phyloP scores from a whole-genome alignment of 2,797 vertebrate species.

The Cyclura pinguis region DNA sequence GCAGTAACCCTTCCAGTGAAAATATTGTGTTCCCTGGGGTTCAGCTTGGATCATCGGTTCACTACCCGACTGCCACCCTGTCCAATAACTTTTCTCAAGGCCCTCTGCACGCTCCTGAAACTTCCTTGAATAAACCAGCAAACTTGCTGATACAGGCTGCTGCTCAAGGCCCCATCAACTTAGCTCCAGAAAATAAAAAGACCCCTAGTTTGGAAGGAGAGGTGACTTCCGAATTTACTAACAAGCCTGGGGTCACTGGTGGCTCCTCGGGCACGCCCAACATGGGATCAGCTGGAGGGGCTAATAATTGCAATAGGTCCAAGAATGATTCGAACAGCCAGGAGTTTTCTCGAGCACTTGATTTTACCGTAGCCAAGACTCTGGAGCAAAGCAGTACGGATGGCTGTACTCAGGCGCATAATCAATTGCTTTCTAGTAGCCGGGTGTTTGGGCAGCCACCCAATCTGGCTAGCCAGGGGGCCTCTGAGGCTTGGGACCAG shows the following conservation, averaged over 20 bases:
- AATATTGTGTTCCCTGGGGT: conserved; percentile 50
- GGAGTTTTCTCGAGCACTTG: conserved; percentile 81
- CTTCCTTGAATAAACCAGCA: conserved; percentile 70
- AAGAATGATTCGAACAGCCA: conserved; percentile 63
- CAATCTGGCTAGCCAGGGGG: conserved; percentile 44
- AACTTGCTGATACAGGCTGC: conserved; percentile 62
- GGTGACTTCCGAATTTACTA: conserved; percentile 59
- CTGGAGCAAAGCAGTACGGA: conserved; percentile 76
- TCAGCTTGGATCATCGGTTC: conserved; percentile 66
- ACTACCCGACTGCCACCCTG: conserved; percentile 71
- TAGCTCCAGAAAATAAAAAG: conserved; percentile 80
- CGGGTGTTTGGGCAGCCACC: conserved; percentile 70
- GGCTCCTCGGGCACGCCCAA: conserved; percentile 55
- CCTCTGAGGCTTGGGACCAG: conserved; percentile 76
- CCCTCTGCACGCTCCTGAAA: conserved; percentile 68
- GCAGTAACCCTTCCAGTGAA: conserved; percentile 74
- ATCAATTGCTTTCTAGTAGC: conserved; percentile 58
- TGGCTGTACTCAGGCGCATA: conserved; percentile 61
- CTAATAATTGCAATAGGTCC: conserved; percentile 63
- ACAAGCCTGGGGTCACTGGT: conserved; percentile 70
- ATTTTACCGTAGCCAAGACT: conserved; percentile 87
- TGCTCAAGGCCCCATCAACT: conserved; percentile 80
- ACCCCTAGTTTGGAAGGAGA: conserved; percentile 69
- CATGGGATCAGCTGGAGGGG: conserved; percentile 62
- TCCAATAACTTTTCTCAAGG: conserved; percentile 75